Evolutionary conservation across 1,140 invertebrate species (phyloP), one percentile per base, ranked within the genome.

Genomic region (Lepidostoma basale): DNA sequence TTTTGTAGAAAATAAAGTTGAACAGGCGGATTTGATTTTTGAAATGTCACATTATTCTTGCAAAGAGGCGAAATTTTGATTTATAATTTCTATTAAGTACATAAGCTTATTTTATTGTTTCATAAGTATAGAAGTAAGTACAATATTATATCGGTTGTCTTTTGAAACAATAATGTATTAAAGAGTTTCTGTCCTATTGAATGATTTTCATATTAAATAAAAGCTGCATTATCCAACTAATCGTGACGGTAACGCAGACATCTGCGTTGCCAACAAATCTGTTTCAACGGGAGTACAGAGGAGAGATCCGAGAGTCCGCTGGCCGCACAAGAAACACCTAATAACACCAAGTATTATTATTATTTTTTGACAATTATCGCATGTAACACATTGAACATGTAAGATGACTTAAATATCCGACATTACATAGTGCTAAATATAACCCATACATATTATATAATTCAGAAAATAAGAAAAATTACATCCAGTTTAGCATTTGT

Each of bases 281-380:
- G 20, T 18, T 62, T 62, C n/a, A 3, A 28, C 22, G 6, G 14
- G 12, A 25, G 18, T 26, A 20, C n/a, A 63, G 14, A 33, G 22
- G 22, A 47, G 8, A 30, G 8, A 30, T 36, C 14, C 18, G 30
- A n/a, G 8, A 36, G 64, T 44, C 47, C 25, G 69, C 65, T 67
- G 63, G 47, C 47, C 42, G 28, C 47, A 65, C 63, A 65, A 45
- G 23, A 6, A 25, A 39, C 30, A 20, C 20, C 22, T 44, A 23
- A 67, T 70, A 62, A 67, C 65, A n/a, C n/a, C n/a, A n/a, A n/a
- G n/a, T n/a, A 63, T 60, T 52, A 23, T 67, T 67, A 62, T 22
- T 44, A 70, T 33, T 54, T 28, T 67, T 67, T 62, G 22, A 70
- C 54, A 70, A 60, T 62, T 67, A 70, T 70, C 69, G 69, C 64